Percentiles rank a stretch among this genome's conserved stretches.
These are phyloP conservation scores for Ochotona princeps DNA, from an alignment of 2,113 vertebrate genomes.

Conservation along the genomic window DNA sequence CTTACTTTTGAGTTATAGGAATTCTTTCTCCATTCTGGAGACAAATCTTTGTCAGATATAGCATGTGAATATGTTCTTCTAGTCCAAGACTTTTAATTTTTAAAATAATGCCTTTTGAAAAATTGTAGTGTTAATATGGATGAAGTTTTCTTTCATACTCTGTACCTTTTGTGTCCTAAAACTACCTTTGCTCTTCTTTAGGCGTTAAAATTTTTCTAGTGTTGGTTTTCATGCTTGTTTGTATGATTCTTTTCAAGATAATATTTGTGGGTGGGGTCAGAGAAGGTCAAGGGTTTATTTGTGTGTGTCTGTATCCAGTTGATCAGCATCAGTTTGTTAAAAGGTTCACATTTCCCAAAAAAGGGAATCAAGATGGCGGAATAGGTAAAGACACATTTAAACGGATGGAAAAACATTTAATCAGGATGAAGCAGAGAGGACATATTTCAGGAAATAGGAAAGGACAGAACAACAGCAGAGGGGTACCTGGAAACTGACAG, in stretches of 20 bases:
- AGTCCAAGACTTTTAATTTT: neutral
- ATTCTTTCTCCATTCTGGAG: neutral
- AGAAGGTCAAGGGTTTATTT: neutral
- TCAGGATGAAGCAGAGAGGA: too few species aligned
- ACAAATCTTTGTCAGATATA: neutral
- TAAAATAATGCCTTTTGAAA: slow-evolving; percentile 2
- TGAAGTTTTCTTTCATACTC: neutral
- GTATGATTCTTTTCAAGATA: neutral
- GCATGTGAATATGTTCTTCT: slow-evolving; percentile 9
- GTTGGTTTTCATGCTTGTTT: slow-evolving; percentile 15
- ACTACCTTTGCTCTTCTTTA: neutral
- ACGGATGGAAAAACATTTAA: too few species aligned
- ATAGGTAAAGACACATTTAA: too few species aligned
- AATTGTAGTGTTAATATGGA: neutral
- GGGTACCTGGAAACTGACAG: too few species aligned
- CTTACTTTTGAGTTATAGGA: neutral
- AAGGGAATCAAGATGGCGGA: too few species aligned
- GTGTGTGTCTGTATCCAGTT: neutral
- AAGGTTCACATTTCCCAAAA: neutral
- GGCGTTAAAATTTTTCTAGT: neutral
- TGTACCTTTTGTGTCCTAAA: neutral
- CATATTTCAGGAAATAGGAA: too few species aligned
- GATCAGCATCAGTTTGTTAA: neutral
- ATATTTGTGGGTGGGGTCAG: neutral
- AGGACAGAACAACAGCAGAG: too few species aligned